A percentile compares a stretch with the other conserved stretches of the same genome.
Evolutionary conservation across 2,113 vertebrate species (phyloP).

Genomic region (Notothenia coriiceps): DNA sequence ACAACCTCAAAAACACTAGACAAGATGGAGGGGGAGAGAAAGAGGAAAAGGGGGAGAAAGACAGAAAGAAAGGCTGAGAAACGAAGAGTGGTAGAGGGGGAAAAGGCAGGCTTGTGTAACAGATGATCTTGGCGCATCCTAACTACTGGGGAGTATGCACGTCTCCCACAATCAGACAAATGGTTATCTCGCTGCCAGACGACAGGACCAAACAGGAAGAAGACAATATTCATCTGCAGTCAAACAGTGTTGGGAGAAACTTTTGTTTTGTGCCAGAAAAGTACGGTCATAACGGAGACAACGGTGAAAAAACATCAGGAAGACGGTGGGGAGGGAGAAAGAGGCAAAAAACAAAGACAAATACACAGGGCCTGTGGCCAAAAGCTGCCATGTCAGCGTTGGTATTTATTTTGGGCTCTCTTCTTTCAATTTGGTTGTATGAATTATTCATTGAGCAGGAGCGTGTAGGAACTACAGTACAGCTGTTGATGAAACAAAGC

Average conservation of each 20-base stretch:
- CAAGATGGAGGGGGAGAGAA: constrained; percentile 40
- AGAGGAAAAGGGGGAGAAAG: constrained; percentile 29
- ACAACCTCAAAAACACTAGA: constrained; percentile 54
- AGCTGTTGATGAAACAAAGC: constrained; percentile 79
- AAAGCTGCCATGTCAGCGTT: constrained; percentile 59
- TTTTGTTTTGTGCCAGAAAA: constrained; percentile 45
- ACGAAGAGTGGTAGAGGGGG: constrained; percentile 38
- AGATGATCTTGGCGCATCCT: constrained; percentile 72
- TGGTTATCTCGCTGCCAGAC: constrained; percentile 68
- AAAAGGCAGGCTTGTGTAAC: constrained; percentile 65
- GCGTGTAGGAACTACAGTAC: constrained; percentile 68
- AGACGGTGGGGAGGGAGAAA: constrained; percentile 33
- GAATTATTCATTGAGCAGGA: constrained; percentile 73
- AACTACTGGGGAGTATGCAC: constrained; percentile 71
- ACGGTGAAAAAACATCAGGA: constrained; percentile 29
- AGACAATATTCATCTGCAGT: constrained; percentile 47
- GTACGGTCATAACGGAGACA: constrained; percentile 10
- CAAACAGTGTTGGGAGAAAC: constrained; percentile 13
- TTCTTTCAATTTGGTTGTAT: constrained; percentile 63
- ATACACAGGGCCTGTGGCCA: constrained; percentile 58
- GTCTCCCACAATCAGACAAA: constrained; percentile 78
- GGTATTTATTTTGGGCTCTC: constrained; percentile 72
- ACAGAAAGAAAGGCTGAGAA: constrained; percentile 35
- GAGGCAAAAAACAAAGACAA: constrained; percentile 43
- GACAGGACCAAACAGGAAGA: constrained; percentile 44